Base-by-base conservation (phyloP, 1,140 invertebrate species). In the Zaprionus ghesquierei region DNA sequence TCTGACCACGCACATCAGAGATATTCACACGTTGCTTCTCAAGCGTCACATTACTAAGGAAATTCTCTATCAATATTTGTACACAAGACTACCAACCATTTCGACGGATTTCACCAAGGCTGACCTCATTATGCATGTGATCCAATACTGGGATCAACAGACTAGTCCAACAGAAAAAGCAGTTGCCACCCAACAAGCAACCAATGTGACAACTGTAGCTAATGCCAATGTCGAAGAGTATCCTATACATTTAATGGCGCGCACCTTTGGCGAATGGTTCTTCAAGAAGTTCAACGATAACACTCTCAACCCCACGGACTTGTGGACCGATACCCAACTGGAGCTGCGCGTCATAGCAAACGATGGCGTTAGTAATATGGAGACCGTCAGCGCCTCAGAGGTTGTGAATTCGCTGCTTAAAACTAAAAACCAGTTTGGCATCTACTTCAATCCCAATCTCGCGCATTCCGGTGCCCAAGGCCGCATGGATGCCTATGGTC, bases 371-470 rank as follows among this genome's bases (percentile, higher is more conserved):
- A 75, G 79, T 5, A 73, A 77, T 23, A 6, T 64, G 22, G 50
- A 75, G 13, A 77, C 64, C 38, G 18, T 8, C 9, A 55, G 60
- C 44, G 75, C 73, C 5, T 27, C 15, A 5, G 62, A 89, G 10
- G 73, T 90, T 9, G 35, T 91, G 1, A 6, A 65, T 2, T 62
- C 59, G 5, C 50, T 92, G 9, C 23, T 71, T 1, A 53, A 23
- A 23, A n/a, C 76, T 0, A 89, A 81, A 25, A 13, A 76, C n/a
- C 66, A 78, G 41, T 92, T 95, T 79, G 87, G 91, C 20, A 86
- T 95, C 18, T 87, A 92, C 59, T 95, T 95, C 77, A 94, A 94
- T 89, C 94, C 94, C 0, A 95, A 95, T 81, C 73, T 94, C 10
- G 82, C 85, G 5, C 69, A 75, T 27, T 92, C 93, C 18, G 94